These are phyloP conservation scores for Fukomys damarensis DNA, from an alignment of 2,113 vertebrate species.

Conservation along the genomic window DNA sequence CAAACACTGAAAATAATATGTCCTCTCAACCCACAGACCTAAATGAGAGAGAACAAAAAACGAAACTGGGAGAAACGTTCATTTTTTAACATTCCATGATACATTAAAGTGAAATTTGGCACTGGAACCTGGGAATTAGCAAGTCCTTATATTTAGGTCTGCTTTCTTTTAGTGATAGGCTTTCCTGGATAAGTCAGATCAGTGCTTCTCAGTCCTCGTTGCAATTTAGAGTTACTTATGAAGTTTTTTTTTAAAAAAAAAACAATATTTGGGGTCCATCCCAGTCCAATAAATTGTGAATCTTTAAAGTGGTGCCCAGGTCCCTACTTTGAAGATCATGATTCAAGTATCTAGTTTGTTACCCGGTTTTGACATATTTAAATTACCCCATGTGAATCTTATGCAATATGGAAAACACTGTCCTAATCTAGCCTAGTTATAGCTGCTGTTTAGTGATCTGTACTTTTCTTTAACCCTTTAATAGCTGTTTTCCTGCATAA, in stretches of 20 bases:
- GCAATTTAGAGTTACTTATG: not conserved
- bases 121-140: constrained; percentile 12
- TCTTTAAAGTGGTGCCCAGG: constrained; percentile 1
- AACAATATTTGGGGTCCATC: not conserved
- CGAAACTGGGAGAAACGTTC: not conserved
- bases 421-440: constrained; percentile 29
- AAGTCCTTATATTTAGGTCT: constrained; percentile 43
- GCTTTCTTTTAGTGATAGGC: not conserved
- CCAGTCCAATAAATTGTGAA: constrained; percentile 41
- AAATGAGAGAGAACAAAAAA: constrained; percentile 43
- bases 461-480: constrained; percentile 56
- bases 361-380: constrained; percentile 20
- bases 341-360: not conserved
- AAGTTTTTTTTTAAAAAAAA: not conserved
- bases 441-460: not conserved
- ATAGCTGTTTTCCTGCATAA: constrained; percentile 14
- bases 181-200: constrained; percentile 26
- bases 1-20: not conserved
- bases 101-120: not conserved
- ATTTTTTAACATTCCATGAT: constrained; percentile 52
- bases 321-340: constrained; percentile 12
- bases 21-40: not conserved
- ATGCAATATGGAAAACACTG: constrained; percentile 33
- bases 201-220: not conserved
- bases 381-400: constrained; percentile 35